Evolutionary conservation across 1,140 invertebrate genomes (phyloP), one percentile per base, ranked within the genome.

Genomic region (Trichogramma pretiosum): DNA sequence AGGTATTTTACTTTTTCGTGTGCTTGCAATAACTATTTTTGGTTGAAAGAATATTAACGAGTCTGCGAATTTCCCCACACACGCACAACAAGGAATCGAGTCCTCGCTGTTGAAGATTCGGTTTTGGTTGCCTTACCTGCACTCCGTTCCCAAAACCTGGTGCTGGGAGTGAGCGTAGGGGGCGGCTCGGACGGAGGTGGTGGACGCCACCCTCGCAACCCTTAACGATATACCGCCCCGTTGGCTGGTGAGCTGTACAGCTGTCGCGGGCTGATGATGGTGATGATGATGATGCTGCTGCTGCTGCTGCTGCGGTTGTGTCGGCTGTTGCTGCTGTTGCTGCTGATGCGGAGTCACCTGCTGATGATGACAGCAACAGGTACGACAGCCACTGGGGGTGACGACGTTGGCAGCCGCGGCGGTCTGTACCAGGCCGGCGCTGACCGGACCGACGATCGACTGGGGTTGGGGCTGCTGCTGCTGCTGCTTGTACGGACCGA

Each of bases 151-250:
- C 63, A 72, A 61, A 56, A 60, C 56, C 56, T 71, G 70, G 59
- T 71, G 64, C 63, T 71, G 68, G 60, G 67, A 63, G 61, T 72
- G 65, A 62, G 67, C 64, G 70, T 71, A 71, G 65, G 70, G 70
- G 63, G 67, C 67, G 59, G 67, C 66, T 63, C 68, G 68, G 64
- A 71, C 65, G 64, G 70, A 71, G 67, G 68, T 72, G 67, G 68
- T 70, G 66, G 70, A 70, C 66, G 68, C 70, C 70, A 72, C 68
- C 70, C 70, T 72, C 64, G 70, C 68, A 62, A 72, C 68, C 65
- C 70, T 68, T 63, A 72, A 60, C 58, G 70, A 69, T 56, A 72
- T 60, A 57, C 68, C 70, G 60, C 67, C 60, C 56, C 68, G 66
- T 59, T 70, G 66, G 51, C 64, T 72, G 49, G 62, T 64, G 47